Evolutionary conservation across 2,888 invertebrate genomes (phyloP).

Genomic region (Anticlea derivata): DNA sequence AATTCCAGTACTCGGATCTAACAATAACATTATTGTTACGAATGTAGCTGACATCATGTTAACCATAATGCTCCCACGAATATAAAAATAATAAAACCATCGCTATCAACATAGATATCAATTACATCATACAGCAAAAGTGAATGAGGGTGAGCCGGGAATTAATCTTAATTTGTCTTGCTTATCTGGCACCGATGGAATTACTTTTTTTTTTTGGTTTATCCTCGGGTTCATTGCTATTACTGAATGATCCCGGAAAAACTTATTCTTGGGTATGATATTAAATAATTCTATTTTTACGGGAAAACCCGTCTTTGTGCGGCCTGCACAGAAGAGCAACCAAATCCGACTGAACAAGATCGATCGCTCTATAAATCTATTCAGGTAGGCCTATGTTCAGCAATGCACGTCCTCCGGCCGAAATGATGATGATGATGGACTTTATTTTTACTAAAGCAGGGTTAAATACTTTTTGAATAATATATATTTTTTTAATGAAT

Average conservation of each 20-base stretch:
- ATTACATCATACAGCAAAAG: slow-evolving; percentile 21
- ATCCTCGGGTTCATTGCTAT: slow-evolving; percentile 10
- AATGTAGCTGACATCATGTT: neutral
- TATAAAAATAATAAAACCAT: neutral
- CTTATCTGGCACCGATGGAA: slow-evolving; percentile 37
- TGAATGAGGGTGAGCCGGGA: slow-evolving; percentile 33
- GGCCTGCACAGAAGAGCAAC: too few relatives aligned
- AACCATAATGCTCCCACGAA: neutral
- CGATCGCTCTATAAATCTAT: too few relatives aligned
- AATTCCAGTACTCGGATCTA: too few relatives aligned
- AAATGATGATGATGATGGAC: too few relatives aligned
- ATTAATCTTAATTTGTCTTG: slow-evolving; percentile 44
- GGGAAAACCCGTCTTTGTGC: too few relatives aligned
- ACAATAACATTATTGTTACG: too few relatives aligned
- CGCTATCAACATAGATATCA: slow-evolving; percentile 6
- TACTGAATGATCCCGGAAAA: slow-evolving; percentile 5
- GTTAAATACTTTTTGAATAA: too few relatives aligned
- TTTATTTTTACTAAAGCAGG: too few relatives aligned
- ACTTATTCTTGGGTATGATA: neutral
- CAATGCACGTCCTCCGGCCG: too few relatives aligned
- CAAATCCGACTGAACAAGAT: too few relatives aligned
- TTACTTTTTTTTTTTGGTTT: slow-evolving; percentile 17
- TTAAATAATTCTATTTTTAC: neutral
- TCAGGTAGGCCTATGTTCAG: too few relatives aligned
- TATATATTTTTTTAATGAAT: too few relatives aligned